phyloP scores from a whole-genome alignment of 1,140 invertebrate genomes.

The Pantala flavescens region DNA sequence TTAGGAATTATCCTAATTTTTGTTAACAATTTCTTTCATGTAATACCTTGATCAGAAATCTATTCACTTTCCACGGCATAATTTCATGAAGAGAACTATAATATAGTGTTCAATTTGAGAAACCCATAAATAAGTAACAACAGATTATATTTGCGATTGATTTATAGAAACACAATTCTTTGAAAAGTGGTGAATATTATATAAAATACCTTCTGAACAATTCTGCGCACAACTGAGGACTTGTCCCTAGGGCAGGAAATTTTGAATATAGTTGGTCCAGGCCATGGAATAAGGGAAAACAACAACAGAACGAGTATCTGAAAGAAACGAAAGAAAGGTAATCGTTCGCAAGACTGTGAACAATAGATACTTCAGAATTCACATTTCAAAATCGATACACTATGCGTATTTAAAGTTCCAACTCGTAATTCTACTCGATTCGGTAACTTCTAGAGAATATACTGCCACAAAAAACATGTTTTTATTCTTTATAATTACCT shows the following conservation, averaged over 20 bases:
- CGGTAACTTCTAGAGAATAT: not conserved
- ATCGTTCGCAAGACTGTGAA: not conserved
- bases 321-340: conserved; percentile 23
- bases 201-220: conserved; percentile 61
- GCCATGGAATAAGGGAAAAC: conserved; percentile 74
- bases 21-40: no score
- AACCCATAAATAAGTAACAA: no score
- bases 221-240: conserved; percentile 74
- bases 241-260: conserved; percentile 79
- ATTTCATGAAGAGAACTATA: no score
- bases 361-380: not conserved
- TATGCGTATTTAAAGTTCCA: not conserved
- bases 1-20: no score
- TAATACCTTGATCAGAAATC: no score
- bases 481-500: conserved; percentile 43
- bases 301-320: conserved; percentile 67
- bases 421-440: not conserved
- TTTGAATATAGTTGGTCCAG: conserved; percentile 71
- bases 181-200: conserved; percentile 8
- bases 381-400: not conserved
- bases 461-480: no score
- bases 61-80: no score
- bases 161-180: no score
- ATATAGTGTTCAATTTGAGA: no score
- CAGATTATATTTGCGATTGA: no score